Evolutionary conservation across 2,797 vertebrate species (phyloP), one percentile per base, ranked within the genome.

Genomic region (Gallinago stenura): DNA sequence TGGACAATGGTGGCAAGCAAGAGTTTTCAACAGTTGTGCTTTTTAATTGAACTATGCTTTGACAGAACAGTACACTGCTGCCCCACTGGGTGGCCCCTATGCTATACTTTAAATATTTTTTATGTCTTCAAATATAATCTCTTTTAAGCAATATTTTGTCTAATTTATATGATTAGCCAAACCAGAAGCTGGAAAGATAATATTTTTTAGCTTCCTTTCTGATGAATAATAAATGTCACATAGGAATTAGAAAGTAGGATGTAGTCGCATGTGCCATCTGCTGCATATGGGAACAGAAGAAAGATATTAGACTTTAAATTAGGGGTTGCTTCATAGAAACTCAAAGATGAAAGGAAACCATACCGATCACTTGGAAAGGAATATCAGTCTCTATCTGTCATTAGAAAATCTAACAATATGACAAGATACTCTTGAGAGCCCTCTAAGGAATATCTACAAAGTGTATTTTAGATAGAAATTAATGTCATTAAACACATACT

Each of bases 151-250:
- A 65, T 83, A 82, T 96, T 97, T 97, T 94, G 61, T 91, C 95
- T 96, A 96, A 97, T 97, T 95, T 94, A 83, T 94, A 91, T 91
- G 76, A 96, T 96, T 94, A 97, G 87, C 73, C 91, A 96, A 97
- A 96, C 62, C 66, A 97, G 85, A 92, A 97, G 81, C 89, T 97
- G 88, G 91, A 97, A 96, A 97, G 92, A 96, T 95, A 98, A 96
- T 97, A 95, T 97, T 97, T 98, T 97, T 94, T 89, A 91, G 96
- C 97, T 98, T 98, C 96, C 96, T 98, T 98, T 97, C 97, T 97
- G 95, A 98, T 98, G 97, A 98, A 98, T 98, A 98, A 98, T 98
- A 98, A 98, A 98, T 98, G 97, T 95, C 97, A 97, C 97, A 87
- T 95, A 98, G 97, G 98, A 98, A 98, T 98, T 97, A 90, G 71